phyloP scores from a whole-genome alignment of 2,113 vertebrate genomes.

The Apus apus region DNA sequence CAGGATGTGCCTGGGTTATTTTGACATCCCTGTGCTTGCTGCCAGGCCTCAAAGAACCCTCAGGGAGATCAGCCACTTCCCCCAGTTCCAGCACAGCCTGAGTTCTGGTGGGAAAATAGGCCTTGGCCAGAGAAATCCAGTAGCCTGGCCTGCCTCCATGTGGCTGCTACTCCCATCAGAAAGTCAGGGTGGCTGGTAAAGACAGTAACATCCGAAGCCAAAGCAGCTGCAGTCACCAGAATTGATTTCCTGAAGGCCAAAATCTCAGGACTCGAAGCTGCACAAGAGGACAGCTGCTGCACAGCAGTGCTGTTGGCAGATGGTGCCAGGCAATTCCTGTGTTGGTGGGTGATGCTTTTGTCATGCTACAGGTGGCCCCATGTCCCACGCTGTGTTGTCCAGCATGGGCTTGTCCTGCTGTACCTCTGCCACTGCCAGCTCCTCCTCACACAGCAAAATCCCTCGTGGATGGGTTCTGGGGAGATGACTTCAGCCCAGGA shows the following conservation, averaged over 20 bases:
- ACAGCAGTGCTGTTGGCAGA: neutral
- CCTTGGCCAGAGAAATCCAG: neutral
- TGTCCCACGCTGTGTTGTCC: fast-evolving
- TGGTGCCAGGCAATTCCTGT: neutral
- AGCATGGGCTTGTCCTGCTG: neutral
- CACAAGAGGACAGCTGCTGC: neutral
- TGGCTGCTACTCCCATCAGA: neutral
- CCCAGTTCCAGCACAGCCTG: neutral
- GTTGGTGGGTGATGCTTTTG: neutral
- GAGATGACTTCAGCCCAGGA: neutral
- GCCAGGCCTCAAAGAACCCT: neutral
- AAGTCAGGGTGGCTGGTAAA: neutral
- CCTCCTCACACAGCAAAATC: neutral
- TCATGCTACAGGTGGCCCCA: fast-evolving
- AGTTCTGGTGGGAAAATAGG: neutral
- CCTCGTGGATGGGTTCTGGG: neutral
- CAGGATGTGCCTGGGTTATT: neutral
- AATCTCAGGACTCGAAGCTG: neutral
- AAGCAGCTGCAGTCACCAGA: neutral
- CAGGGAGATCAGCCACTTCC: neutral
- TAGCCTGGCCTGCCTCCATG: fast-evolving
- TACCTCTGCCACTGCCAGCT: neutral
- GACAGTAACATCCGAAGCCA: neutral
- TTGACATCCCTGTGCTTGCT: neutral
- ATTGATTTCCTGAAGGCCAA: neutral